Evolutionary conservation across 2,113 vertebrate genomes (phyloP).

Genomic region (Gymnogyps californianus): DNA sequence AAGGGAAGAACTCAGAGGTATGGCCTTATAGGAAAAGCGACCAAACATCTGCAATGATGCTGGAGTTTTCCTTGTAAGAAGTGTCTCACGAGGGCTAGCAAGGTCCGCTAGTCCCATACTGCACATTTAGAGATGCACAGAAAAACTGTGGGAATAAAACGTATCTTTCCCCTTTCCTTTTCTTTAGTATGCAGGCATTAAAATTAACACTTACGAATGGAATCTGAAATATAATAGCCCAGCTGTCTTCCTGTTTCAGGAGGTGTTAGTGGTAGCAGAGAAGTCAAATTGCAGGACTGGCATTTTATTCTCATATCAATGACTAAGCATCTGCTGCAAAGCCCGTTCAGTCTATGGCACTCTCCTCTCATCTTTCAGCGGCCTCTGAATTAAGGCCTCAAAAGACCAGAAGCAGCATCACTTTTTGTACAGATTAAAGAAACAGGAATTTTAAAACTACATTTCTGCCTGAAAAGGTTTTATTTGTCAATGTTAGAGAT

Average conservation of each 20-base stretch:
- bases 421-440: neutral
- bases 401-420: neutral
- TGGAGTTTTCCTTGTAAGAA: neutral
- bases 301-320: neutral
- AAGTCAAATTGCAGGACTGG: neutral
- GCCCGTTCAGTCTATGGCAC: neutral
- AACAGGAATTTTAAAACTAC: neutral
- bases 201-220: neutral
- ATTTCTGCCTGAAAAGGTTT: neutral
- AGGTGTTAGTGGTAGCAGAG: neutral
- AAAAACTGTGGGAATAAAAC: neutral
- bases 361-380: neutral
- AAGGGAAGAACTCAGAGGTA: neutral
- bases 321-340: neutral
- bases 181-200: neutral
- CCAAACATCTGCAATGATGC: neutral
- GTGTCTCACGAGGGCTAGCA: neutral
- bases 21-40: neutral
- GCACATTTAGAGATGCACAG: neutral
- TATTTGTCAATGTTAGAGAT: neutral
- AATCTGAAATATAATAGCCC: neutral
- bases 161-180: neutral
- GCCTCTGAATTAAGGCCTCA: neutral
- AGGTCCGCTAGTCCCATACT: neutral
- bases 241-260: neutral